These are phyloP conservation scores for Irena cyanogastra DNA, from an alignment of 2,113 vertebrate species.

Conservation along the genomic window DNA sequence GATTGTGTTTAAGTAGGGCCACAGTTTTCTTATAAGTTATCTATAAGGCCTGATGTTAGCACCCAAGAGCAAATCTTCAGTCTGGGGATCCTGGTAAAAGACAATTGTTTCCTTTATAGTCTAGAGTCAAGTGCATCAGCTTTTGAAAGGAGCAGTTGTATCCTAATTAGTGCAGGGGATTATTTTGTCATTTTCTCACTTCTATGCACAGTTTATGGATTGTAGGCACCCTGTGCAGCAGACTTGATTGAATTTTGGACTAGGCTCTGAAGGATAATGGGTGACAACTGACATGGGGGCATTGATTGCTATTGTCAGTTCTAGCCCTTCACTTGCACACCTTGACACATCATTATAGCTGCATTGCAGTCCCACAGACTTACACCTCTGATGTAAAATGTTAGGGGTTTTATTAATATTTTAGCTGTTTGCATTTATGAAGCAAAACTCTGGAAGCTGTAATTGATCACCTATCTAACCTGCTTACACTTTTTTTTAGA, in stretches of 20 bases:
- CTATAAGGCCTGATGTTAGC: background rate
- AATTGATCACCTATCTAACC: background rate
- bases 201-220: background rate
- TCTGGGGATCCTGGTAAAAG: background rate
- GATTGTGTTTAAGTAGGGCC: background rate
- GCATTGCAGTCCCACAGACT: background rate
- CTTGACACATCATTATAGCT: background rate
- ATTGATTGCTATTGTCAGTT: background rate
- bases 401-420: background rate
- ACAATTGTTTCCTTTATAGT: background rate
- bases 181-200: background rate
- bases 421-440: background rate
- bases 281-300: background rate
- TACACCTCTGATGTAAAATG: background rate
- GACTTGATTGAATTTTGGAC: background rate
- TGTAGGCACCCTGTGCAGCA: accelerated
- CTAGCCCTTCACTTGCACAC: background rate
- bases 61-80: background rate
- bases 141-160: background rate
- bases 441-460: background rate
- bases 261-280: background rate
- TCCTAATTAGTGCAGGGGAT: background rate
- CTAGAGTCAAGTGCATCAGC: background rate
- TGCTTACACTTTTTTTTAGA: background rate
- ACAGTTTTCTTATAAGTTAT: background rate